phyloP scores from a whole-genome alignment of 2,113 vertebrate genomes.

The Tachysurus vachellii region DNA sequence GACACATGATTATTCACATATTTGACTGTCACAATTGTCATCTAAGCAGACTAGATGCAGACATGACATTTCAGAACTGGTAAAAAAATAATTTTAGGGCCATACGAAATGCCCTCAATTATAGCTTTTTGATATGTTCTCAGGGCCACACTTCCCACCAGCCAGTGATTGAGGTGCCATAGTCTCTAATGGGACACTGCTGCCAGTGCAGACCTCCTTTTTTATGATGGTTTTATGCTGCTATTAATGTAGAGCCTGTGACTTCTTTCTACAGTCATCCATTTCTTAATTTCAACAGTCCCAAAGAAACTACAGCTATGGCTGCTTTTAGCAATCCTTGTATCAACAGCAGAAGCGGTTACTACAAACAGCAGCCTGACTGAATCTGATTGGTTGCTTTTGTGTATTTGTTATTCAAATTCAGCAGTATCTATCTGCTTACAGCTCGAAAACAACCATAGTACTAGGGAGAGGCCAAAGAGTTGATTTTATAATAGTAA shows the following conservation, averaged over 20 bases:
- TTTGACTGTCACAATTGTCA: neutral
- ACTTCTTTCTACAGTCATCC: neutral
- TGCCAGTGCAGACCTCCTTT: neutral
- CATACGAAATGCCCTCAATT: neutral
- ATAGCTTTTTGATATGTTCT: neutral
- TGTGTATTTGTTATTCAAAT: constrained; percentile 1
- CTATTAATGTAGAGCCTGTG: neutral
- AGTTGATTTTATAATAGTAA: neutral
- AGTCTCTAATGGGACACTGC: neutral
- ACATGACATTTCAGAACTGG: neutral
- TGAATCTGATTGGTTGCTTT: neutral
- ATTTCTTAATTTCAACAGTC: neutral
- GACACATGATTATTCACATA: neutral
- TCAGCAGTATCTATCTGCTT: too few species aligned
- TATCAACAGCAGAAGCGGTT: neutral
- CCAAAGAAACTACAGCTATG: neutral
- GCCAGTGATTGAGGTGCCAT: neutral
- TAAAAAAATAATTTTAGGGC: neutral
- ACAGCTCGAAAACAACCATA: neutral
- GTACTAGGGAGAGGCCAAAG: neutral
- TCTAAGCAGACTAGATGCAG: neutral
- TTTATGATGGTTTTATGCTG: neutral
- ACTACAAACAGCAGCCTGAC: neutral
- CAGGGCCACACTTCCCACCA: neutral
- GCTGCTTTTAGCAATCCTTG: neutral